A percentile compares a stretch with the other conserved stretches of the same genome.
phyloP scores from a whole-genome alignment of 2,888 invertebrate genomes.

The Watsonalla cultraria region DNA sequence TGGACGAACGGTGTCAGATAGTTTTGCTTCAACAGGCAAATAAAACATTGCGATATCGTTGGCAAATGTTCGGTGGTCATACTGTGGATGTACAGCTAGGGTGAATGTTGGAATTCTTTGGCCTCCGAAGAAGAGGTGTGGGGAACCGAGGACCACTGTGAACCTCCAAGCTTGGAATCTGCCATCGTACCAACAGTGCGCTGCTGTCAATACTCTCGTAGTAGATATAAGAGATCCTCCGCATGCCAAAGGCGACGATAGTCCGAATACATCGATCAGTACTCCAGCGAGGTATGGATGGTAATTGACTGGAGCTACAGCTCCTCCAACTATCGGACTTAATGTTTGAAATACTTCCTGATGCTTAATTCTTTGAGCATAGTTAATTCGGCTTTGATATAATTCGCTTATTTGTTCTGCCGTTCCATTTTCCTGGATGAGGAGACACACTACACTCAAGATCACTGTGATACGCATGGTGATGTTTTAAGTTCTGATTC shows the following conservation, averaged over 20 bases:
- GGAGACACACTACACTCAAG: conserved; percentile 24
- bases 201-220: conserved; percentile 52
- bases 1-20: conserved; percentile 37
- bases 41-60: conserved; percentile 58
- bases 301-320: conserved; percentile 39
- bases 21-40: conserved; percentile 34
- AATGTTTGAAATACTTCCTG: conserved; percentile 25
- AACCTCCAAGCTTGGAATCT: conserved; percentile 46
- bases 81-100: conserved; percentile 45
- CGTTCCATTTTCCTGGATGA: conserved; percentile 15
- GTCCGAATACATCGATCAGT: conserved; percentile 46
- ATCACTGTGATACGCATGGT: conserved; percentile 35
- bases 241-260: conserved; percentile 44
- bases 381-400: conserved; percentile 50
- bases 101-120: conserved; percentile 32
- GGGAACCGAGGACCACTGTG: conserved; percentile 53
- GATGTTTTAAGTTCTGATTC: conserved; percentile 5
- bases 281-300: conserved; percentile 59
- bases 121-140: conserved; percentile 53
- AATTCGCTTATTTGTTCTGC: conserved; percentile 34
- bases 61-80: conserved; percentile 43
- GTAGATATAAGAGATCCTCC: conserved; percentile 51
- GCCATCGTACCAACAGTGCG: conserved; percentile 63
- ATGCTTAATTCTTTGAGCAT: conserved; percentile 40
- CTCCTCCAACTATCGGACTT: conserved; percentile 51